A percentile compares a stretch with the other conserved stretches of the same genome.
phyloP scores from a whole-genome alignment of 2,888 invertebrate genomes.

The Stenodema calcarata region DNA sequence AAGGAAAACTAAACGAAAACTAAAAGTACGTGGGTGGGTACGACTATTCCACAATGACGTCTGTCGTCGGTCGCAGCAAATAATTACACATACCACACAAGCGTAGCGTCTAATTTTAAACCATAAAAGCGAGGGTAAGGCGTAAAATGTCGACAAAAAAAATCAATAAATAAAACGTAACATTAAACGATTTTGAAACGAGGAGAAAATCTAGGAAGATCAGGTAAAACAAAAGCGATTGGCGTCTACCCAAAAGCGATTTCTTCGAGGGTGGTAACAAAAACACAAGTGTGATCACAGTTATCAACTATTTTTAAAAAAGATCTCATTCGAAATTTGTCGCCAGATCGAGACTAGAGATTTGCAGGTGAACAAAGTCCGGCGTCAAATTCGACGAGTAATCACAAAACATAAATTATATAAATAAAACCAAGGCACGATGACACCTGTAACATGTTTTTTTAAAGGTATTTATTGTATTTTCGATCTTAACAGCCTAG shows the following conservation, averaged over 20 bases:
- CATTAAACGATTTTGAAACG: neutral
- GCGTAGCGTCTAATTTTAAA: neutral
- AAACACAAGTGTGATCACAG: neutral
- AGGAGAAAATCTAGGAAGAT: neutral
- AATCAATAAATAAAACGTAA: neutral
- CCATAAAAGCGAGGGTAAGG: neutral
- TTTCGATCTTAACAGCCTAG: neutral
- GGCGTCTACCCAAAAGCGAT: neutral
- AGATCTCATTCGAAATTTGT: neutral
- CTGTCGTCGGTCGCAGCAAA: neutral
- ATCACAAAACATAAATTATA: neutral
- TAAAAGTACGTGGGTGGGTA: neutral
- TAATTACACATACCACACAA: neutral
- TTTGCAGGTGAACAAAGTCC: neutral
- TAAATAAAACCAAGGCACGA: neutral
- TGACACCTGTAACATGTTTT: neutral
- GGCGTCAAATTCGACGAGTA: neutral
- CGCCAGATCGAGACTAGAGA: neutral
- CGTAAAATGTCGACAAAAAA: neutral
- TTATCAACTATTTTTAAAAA: neutral
- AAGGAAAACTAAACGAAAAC: neutral
- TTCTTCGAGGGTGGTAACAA: neutral
- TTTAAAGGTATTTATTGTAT: neutral
- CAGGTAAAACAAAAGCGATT: neutral
- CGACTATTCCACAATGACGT: neutral